Evolutionary conservation across 2,797 vertebrate species (phyloP), one percentile per base, ranked within the genome.

Genomic region (Threskiornis aethiopicus): DNA sequence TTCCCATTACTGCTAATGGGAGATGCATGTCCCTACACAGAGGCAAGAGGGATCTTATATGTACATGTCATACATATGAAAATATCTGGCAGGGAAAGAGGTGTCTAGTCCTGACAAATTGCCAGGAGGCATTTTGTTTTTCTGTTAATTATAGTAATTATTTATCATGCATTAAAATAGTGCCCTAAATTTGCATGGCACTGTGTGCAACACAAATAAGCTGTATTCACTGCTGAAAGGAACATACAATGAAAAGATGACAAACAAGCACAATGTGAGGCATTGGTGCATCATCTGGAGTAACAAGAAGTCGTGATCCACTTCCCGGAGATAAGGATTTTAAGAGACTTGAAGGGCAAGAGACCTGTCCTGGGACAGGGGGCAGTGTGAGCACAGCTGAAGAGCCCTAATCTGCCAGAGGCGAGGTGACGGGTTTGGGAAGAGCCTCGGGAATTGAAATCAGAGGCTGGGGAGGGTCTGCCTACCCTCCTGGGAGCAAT

Each of bases 1-100:
- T 96, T 97, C 92, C 90, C 87, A 92, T 97, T 96, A 96, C 75
- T 93, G 87, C 82, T 97, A 97, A 96, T 96, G 95, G 97, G 87
- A 96, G 88, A 93, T 85, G 75, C 66, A 89, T 86, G 90, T 96
- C 87, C 80, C 88, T 79, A 89, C 78, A 78, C 77, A 83, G 93
- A 95, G 86, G 66, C 77, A 83, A 81, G 61, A 94, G 87, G 80
- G 72, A 90, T 95, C 87, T 90, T 93, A 77, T 85, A 91, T 84
- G 90, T 94, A 78, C 90, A 88, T 92, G 91, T 95, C 96, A 97
- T 95, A 96, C 94, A 95, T 96, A 95, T 87, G 80, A 96, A 97
- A 97, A 96, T 95, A 95, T 97, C 94, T 97, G 91, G 71, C 94
- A 93, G 59, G 46, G 70, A 94, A 96, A 95, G 92, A 95, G 73